Base-by-base conservation (phyloP, 2,113 vertebrate species). In the Etheostoma spectabile region DNA sequence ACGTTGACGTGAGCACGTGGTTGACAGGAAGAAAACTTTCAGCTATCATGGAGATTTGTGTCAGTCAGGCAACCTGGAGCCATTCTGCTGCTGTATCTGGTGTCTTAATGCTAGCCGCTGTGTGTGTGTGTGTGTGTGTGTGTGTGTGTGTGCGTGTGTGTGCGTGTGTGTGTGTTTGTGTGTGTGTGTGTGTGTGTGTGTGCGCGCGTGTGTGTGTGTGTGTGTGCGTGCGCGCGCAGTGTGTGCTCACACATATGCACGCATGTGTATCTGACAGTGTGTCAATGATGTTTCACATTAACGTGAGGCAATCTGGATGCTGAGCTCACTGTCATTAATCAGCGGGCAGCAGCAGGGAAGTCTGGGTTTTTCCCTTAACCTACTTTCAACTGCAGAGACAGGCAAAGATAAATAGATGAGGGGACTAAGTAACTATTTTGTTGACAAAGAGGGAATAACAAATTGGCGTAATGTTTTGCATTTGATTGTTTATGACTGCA, bases 311-410 rank as follows among this genome's bases (percentile, higher is more conserved):
- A 75, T 74, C 74, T 88, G 66, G 57, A 69, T 13, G 10, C 77
- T 75, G 73, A 90, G 74, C 57, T 74, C 76, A 82, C 60, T 77
- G 75, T 86, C 82, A 86, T 90, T 87, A 88, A 91, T 93, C 86
- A 91, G 82, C 21, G 22, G 72, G 79, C 67, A 66, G 68, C n/a
- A 66, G 82, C 61, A 57, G 38, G 57, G 33, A 78, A 87, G 71
- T 75, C 77, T 74, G 76, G 56, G 55, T 66, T 89, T 91, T 87
- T 21, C 87, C 82, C 3, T 2, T 79, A 84, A 89, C 75, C 83
- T 83, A 73, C 82, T 85, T 90, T 86, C 51, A 79, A 77, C 33
- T 63, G 22, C 33, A 63, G 13, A 64, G 52, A 56, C 7, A 27
- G 55, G 69, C 13, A 33, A 4, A 24, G 30, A 21, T 4, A 15